A percentile compares a stretch with the other conserved stretches of the same genome.
Conservation (phyloP, 2,113 vertebrate genomes). For the Aspiorhynchus laticeps region DNA sequence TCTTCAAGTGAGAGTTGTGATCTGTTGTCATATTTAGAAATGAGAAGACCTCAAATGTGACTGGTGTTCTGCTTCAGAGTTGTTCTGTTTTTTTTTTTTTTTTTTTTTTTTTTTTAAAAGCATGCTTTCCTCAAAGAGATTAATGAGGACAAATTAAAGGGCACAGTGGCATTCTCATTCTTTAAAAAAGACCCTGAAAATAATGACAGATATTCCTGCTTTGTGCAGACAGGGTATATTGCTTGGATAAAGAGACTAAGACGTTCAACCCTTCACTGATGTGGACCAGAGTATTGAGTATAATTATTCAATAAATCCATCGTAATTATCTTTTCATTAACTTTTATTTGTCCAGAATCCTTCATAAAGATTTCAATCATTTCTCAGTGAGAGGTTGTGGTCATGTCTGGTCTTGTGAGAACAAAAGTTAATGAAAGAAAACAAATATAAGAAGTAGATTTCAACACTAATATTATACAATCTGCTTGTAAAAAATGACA, state of each 20-base stretch:
- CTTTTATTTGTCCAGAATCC: constrained; percentile 52
- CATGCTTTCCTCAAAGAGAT: constrained; percentile 36
- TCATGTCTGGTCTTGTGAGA: constrained; percentile 19
- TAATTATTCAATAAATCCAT: constrained; percentile 51
- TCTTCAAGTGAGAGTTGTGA: neutral
- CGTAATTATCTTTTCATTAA: constrained; percentile 56
- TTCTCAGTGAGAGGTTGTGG: constrained; percentile 29
- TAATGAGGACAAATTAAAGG: constrained; percentile 42
- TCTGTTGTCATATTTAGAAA: constrained; percentile 32
- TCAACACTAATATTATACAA: constrained; percentile 26
- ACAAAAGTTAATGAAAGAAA: constrained; percentile 56
- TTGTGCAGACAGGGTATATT: constrained; percentile 46
- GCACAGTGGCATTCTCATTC: constrained; percentile 39
- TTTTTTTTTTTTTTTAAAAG: neutral
- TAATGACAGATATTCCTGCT: constrained; percentile 34
- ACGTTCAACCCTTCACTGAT: constrained; percentile 15
- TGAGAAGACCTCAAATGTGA: constrained; percentile 2
- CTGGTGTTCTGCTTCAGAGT: constrained; percentile 17
- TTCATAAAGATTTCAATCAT: constrained; percentile 36
- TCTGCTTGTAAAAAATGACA: constrained; percentile 21
- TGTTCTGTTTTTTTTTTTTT: neutral
- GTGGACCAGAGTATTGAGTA: constrained; percentile 36
- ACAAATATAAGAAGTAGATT: constrained; percentile 44
- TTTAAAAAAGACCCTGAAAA: constrained; percentile 35
- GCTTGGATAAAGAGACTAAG: constrained; percentile 44